Evolutionary conservation across 2,113 vertebrate genomes (phyloP), one percentile per base, ranked within the genome.

Genomic region (Xiphorhynchus elegans): DNA sequence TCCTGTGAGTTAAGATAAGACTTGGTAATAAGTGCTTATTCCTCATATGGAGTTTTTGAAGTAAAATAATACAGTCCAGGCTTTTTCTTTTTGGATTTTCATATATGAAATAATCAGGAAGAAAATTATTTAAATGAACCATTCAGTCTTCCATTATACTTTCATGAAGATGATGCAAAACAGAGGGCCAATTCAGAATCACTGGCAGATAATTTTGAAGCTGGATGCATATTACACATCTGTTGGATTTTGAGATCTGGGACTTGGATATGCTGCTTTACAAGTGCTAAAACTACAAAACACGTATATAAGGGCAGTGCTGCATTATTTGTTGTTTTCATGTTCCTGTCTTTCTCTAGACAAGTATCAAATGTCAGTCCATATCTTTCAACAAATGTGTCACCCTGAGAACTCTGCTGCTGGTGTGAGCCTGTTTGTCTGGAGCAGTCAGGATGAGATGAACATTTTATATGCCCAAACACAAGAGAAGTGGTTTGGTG

Each of bases 101-200:
- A 50, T 89, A 37, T 72, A 60, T 35, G 52, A 89, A 84, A 62
- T 85, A 86, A 86, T 52, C 17, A 35, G 35, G 50, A 59, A 76
- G 79, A 85, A 95, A 95, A 90, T 56, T 63, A 86, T 70, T 92
- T 80, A 77, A 95, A 86, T 86, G 50, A 90, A 55, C 29, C 13
- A 56, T 90, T 77, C 84, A 77, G 7, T 64, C 55, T 84, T 59
- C 67, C 47, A n/a, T 90, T 96, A 35, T 55, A 67, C 70, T 93
- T 94, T 86, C 72, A 86, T 33, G 72, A 74, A 81, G 72, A 84
- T 86, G 86, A 83, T 95, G 90, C 50, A 91, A 70, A 85, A 73
- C 39, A 59, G 42, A 33, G 59, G 67, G 67, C 56, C 39, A 44
- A 80, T 94, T 85, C 35, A 86, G 3, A 94, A 80, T 76, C 1